These are phyloP conservation scores for Melinaea menophilus DNA, from an alignment of 2,888 invertebrate genomes.

Conservation along the genomic window DNA sequence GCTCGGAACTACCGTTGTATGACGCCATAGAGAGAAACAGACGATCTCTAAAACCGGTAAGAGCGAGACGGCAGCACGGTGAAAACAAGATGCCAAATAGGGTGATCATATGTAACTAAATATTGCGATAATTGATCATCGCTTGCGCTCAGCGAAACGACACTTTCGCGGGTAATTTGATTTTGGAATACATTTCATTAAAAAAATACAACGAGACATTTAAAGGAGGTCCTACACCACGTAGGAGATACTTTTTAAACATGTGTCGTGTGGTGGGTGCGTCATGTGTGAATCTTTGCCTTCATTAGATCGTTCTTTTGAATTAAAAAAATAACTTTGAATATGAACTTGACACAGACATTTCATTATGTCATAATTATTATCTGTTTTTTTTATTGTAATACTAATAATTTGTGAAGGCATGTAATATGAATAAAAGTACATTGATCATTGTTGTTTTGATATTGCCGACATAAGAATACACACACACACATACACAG, in stretches of 20 bases:
- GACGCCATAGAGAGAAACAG: conserved; percentile 62
- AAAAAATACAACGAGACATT: conserved; percentile 20
- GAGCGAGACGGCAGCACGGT: conserved; percentile 46
- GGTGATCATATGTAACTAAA: conserved; percentile 73
- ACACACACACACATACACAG: conserved; percentile 10
- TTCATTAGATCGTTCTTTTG: too few species aligned
- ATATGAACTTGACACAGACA: too few species aligned
- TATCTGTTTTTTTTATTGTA: too few species aligned
- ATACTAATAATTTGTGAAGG: too few species aligned
- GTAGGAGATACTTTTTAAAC: conserved; percentile 48
- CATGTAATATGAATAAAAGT: not conserved
- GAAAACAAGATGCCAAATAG: conserved; percentile 73
- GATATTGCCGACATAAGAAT: conserved; percentile 13
- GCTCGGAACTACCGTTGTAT: conserved; percentile 55
- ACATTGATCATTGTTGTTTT: conserved; percentile 19
- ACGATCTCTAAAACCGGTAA: conserved; percentile 21
- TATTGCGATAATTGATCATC: conserved; percentile 55
- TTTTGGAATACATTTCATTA: conserved; percentile 45
- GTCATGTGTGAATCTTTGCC: not conserved
- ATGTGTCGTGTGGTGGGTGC: conserved; percentile 49
- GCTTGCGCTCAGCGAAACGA: conserved; percentile 44
- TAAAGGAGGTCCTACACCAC: conserved; percentile 35
- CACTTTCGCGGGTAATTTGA: conserved; percentile 47
- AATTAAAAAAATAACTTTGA: too few species aligned
- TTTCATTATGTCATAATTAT: too few species aligned